These are phyloP conservation scores for Drosophila mercatorum DNA, from an alignment of 2,888 invertebrate species.

Conservation along the genomic window DNA sequence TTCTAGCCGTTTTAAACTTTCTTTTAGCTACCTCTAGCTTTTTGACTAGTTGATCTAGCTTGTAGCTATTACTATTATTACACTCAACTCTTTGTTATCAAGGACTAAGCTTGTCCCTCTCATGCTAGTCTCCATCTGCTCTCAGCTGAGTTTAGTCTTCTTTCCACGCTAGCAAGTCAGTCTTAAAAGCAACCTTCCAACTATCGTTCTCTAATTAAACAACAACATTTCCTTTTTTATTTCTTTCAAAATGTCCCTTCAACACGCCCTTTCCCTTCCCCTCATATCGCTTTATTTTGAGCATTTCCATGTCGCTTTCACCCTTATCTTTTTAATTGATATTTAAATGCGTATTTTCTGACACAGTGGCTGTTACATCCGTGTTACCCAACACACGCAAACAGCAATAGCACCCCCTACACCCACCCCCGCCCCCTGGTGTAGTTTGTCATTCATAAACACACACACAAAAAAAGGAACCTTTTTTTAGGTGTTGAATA, in stretches of 20 bases:
- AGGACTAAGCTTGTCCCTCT: background rate
- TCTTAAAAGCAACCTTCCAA: background rate
- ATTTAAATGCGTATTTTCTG: constrained; percentile 12
- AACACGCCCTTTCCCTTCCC: background rate
- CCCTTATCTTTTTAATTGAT: constrained; percentile 12
- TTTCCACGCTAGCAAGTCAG: background rate
- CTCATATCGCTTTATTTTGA: background rate
- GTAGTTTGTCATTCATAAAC: constrained; percentile 36
- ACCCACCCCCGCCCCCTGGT: background rate
- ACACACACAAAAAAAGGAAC: constrained; percentile 35
- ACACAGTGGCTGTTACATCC: constrained; percentile 16
- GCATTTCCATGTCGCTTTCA: background rate
- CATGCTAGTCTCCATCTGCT: background rate
- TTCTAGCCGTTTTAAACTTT: no score
- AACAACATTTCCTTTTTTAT: background rate
- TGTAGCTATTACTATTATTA: no score
- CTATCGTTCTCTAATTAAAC: background rate
- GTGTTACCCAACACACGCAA: background rate
- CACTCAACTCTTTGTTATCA: background rate
- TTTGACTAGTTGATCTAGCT: no score
- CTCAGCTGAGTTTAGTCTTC: background rate
- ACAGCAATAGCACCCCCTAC: background rate
- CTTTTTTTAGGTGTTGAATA: constrained; percentile 81
- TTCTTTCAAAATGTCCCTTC: background rate
- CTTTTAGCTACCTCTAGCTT: no score